phyloP scores from a whole-genome alignment of 2,797 vertebrate species.

The Lutjanus argentimaculatus region DNA sequence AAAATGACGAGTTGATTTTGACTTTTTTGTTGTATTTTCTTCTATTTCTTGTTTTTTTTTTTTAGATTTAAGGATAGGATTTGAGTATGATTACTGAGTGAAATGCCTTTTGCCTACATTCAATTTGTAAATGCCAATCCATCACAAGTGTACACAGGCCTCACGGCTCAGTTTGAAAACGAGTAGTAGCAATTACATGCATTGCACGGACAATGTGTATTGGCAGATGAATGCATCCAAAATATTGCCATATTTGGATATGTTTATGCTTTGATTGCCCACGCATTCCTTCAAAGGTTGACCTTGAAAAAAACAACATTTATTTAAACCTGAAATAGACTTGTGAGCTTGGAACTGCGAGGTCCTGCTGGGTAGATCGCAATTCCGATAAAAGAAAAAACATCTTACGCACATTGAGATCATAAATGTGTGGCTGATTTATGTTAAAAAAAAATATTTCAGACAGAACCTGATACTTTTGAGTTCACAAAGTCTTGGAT shows the following conservation, averaged over 20 bases:
- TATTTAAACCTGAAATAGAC: conserved; percentile 42
- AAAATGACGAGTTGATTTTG: conserved; percentile 68
- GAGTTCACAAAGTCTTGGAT: conserved; percentile 48
- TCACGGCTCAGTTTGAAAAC: conserved; percentile 48
- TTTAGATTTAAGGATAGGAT: conserved; percentile 49
- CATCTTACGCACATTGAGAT: neutral
- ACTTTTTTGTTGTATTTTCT: conserved; percentile 53
- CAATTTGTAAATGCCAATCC: conserved; percentile 69
- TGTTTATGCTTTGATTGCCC: conserved; percentile 41
- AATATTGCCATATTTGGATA: conserved; percentile 31
- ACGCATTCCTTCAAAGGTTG: conserved; percentile 48
- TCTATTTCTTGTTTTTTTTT: conserved; percentile 46
- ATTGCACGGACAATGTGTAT: conserved; percentile 50
- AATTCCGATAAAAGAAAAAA: neutral
- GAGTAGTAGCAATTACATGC: conserved; percentile 62
- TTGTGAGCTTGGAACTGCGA: conserved; percentile 27
- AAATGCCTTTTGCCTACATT: conserved; percentile 75
- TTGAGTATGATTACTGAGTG: conserved; percentile 57
- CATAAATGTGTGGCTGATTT: conserved; percentile 26
- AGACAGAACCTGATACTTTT: conserved; percentile 23
- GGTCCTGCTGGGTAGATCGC: conserved; percentile 3
- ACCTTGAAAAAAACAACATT: conserved; percentile 30
- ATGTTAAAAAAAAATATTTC: conserved; percentile 25
- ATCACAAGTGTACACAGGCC: conserved; percentile 60
- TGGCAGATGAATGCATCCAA: conserved; percentile 44